Conservation (phyloP, 2,888 invertebrate genomes). For the Endotricha flammealis region DNA sequence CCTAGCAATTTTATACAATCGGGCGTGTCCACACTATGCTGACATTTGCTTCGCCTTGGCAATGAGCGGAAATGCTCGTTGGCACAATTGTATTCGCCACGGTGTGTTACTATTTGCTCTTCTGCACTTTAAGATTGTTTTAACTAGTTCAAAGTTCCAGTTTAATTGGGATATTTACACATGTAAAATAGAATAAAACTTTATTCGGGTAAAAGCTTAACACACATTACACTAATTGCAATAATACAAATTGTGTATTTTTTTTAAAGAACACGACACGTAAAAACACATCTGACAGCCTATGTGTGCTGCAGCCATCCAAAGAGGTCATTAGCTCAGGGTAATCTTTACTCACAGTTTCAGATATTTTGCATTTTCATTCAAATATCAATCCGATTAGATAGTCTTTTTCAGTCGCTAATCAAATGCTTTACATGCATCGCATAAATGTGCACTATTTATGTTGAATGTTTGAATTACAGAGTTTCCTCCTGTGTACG, state of each 20-base stretch:
- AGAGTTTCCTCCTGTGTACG: too few relatives aligned
- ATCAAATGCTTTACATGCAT: too few relatives aligned
- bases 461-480: too few relatives aligned
- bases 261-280: not conserved
- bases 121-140: too few relatives aligned
- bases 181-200: too few relatives aligned
- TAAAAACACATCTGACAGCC: not conserved
- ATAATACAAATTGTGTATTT: not conserved
- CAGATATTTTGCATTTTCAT: not conserved
- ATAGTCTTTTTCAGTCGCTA: too few relatives aligned
- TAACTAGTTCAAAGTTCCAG: too few relatives aligned
- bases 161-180: too few relatives aligned
- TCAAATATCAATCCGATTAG: not conserved
- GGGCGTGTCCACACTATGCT: conserved; percentile 23
- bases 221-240: conserved; percentile 5
- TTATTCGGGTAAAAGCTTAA: too few relatives aligned
- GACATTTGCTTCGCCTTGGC: conserved; percentile 31
- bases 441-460: too few relatives aligned
- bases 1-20: not conserved
- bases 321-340: too few relatives aligned
- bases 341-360: conserved; percentile 2
- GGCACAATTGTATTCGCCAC: conserved; percentile 53
- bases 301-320: too few relatives aligned
- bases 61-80: conserved; percentile 51
- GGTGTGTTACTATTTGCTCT: conserved; percentile 44